Percentiles rank a stretch among this genome's conserved stretches.
Conservation (phyloP, 2,113 vertebrate species). For the Eurypyga helias region DNA sequence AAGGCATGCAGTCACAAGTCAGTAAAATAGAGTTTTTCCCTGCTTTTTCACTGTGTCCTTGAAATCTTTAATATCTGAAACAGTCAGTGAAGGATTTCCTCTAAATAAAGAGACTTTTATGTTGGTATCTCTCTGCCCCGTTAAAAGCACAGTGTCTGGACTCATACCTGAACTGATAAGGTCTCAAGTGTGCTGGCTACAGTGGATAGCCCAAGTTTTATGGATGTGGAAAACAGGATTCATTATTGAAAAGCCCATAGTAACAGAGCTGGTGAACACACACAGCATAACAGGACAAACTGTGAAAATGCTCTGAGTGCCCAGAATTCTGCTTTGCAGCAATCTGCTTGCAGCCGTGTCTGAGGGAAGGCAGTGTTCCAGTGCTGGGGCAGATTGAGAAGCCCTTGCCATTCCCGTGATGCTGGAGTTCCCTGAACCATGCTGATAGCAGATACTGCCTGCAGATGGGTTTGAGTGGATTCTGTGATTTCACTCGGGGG, state of each 20-base stretch:
- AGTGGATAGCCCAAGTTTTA: background rate
- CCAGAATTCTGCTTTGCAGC: background rate
- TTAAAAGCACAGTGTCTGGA: background rate
- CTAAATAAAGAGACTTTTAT: background rate
- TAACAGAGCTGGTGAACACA: background rate
- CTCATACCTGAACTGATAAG: background rate
- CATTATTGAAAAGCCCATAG: background rate
- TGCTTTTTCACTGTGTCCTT: background rate
- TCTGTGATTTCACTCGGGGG: background rate
- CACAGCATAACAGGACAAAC: background rate
- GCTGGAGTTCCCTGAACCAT: background rate
- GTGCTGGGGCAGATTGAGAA: background rate
- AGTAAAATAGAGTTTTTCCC: background rate
- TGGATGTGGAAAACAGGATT: background rate
- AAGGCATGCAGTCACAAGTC: background rate
- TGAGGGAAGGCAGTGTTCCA: background rate
- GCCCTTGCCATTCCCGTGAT: background rate
- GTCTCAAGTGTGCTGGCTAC: background rate
- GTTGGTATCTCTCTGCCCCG: background rate
- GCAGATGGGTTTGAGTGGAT: background rate
- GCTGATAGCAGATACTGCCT: background rate
- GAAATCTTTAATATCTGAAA: background rate
- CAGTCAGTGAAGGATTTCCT: background rate
- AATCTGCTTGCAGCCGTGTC: background rate
- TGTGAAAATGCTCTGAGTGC: background rate